A percentile compares a stretch with the other conserved stretches of the same genome.
phyloP scores from a whole-genome alignment of 2,797 vertebrate genomes.

The Poecilia wingei region DNA sequence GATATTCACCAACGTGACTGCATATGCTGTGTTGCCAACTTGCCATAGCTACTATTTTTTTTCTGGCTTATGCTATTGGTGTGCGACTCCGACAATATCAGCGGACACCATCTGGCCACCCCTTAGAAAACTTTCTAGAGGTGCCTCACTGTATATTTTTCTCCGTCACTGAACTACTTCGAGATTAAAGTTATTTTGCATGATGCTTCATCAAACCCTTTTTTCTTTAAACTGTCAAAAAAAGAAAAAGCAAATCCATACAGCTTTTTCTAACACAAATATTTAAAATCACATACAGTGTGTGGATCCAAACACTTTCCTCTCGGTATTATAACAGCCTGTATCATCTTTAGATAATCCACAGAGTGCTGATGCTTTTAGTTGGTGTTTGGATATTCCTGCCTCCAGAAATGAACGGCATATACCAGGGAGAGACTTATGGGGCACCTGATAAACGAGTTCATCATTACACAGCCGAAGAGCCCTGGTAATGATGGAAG shows the following conservation, averaged over 20 bases:
- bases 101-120: neutral
- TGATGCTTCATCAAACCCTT: neutral
- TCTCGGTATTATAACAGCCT: conserved; percentile 22
- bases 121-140: neutral
- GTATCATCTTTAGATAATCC: conserved; percentile 37
- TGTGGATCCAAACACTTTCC: conserved; percentile 16
- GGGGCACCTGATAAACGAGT: conserved; percentile 31
- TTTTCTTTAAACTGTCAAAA: neutral
- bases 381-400: conserved; percentile 66
- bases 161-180: neutral
- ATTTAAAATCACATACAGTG: neutral
- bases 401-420: conserved; percentile 54
- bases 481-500: conserved; percentile 12
- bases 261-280: neutral
- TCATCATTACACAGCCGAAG: conserved; percentile 35
- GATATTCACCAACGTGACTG: neutral
- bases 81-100: neutral
- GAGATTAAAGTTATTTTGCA: neutral
- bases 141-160: neutral
- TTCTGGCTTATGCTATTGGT: neutral
- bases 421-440: conserved; percentile 38
- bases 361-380: conserved; percentile 40
- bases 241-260: neutral
- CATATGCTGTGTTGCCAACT: neutral
- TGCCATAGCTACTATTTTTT: neutral